Conservation (phyloP, 1,140 invertebrate species). For the Drosophila sp. region DNA sequence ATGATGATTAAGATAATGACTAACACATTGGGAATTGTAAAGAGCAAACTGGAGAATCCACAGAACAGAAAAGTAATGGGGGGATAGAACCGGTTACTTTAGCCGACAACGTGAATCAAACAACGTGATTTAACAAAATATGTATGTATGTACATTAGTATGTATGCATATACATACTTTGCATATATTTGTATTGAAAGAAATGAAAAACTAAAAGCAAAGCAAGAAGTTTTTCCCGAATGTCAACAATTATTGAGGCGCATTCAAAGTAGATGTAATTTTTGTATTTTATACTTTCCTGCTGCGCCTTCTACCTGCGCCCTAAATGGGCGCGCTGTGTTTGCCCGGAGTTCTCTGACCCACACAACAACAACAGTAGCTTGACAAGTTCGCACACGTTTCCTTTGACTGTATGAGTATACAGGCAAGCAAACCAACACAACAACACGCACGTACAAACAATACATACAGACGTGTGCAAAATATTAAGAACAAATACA, state of each 20-base stretch:
- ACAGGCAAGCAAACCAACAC: constrained; percentile 1
- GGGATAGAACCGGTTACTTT: constrained; percentile 33
- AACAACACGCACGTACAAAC: neutral
- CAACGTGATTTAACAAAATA: constrained; percentile 1
- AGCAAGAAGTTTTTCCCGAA: constrained; percentile 34
- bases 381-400: constrained; percentile 56
- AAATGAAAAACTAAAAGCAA: neutral
- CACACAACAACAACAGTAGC: constrained; percentile 14
- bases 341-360: constrained; percentile 60
- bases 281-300: neutral
- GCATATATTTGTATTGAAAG: neutral
- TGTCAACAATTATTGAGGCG: constrained; percentile 45
- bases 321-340: constrained; percentile 33
- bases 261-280: constrained; percentile 15
- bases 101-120: constrained; percentile 19
- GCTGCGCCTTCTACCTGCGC: constrained; percentile 53
- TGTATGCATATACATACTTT: neutral
- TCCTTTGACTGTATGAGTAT: constrained; percentile 12
- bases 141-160: neutral
- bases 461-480: too few relatives aligned
- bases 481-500: too few relatives aligned
- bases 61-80: neutral
- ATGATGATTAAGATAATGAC: constrained; percentile 41
- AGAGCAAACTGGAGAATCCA: constrained; percentile 8
- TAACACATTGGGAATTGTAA: constrained; percentile 18